Conservation (phyloP, 2,888 invertebrate species). For the Anarsia innoxiella region DNA sequence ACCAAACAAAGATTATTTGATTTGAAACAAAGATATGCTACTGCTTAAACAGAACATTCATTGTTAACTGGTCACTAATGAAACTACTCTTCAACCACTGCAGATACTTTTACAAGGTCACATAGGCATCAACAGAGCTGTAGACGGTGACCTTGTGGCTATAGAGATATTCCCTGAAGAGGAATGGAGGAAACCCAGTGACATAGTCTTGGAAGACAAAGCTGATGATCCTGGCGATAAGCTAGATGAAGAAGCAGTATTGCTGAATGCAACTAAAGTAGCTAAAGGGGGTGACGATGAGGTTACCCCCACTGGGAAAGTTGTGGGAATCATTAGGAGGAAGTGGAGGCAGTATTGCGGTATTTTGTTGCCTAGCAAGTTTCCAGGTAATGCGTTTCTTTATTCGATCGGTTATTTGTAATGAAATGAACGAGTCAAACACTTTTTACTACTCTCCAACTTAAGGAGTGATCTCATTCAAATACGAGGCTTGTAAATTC, state of each 20-base stretch:
- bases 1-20: no score
- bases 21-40: no score
- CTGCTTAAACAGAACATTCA: no score
- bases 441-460: no score
- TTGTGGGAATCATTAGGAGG: conserved; percentile 94
- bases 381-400: conserved; percentile 64
- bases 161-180: conserved; percentile 90
- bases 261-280: conserved; percentile 42
- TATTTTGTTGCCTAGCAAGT: conserved; percentile 86
- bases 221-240: conserved; percentile 81
- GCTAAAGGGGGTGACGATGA: conserved; percentile 46
- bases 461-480: no score
- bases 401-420: not conserved
- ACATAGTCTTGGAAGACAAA: conserved; percentile 86
- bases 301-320: conserved; percentile 62
- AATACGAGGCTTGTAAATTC: no score
- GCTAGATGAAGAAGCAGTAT: conserved; percentile 75
- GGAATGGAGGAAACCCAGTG: conserved; percentile 94
- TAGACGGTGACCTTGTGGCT: conserved; percentile 96
- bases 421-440: no score
- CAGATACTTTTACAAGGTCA: conserved; percentile 91
- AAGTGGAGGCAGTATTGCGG: conserved; percentile 99
- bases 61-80: no score
- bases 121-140: conserved; percentile 90
- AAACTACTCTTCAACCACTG: no score